Conservation (phyloP, 2,113 vertebrate genomes). For the Ursus arctos region DNA sequence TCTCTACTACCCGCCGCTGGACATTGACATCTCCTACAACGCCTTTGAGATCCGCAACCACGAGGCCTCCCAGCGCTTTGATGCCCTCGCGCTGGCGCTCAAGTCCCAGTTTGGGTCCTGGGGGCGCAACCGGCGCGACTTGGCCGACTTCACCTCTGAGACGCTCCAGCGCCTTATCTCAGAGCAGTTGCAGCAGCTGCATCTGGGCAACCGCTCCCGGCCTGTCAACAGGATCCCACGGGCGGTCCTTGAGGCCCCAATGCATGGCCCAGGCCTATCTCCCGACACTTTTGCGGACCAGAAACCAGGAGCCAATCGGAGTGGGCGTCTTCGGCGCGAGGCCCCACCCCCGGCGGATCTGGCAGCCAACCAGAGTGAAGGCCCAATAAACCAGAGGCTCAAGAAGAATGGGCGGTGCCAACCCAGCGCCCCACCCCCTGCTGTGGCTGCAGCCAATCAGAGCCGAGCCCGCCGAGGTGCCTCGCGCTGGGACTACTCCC, state of each 20-base stretch:
- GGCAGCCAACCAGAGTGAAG: slow-evolving; percentile 57
- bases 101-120: slow-evolving; percentile 97
- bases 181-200: slow-evolving; percentile 89
- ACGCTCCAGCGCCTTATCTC: slow-evolving; percentile 92
- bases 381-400: fast-evolving
- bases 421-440: not conserved
- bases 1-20: slow-evolving; percentile 95
- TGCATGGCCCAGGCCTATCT: not conserved
- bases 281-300: fast-evolving
- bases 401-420: not conserved
- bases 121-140: slow-evolving; percentile 94
- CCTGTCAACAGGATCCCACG: fast-evolving
- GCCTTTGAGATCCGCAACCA: slow-evolving; percentile 99
- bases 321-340: not conserved
- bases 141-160: slow-evolving; percentile 91
- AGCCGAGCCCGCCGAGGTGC: slow-evolving; percentile 68
- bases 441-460: slow-evolving; percentile 4
- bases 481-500: slow-evolving; percentile 86
- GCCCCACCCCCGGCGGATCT: not conserved
- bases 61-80: slow-evolving; percentile 96
- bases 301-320: not conserved
- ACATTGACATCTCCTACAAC: slow-evolving; percentile 99
- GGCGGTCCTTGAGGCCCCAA: fast-evolving
- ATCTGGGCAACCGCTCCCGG: slow-evolving; percentile 76
- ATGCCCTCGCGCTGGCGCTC: slow-evolving; percentile 94